Evolutionary conservation across 2,888 invertebrate genomes (phyloP), one percentile per base, ranked within the genome.

Genomic region (Hyposoter didymator): DNA sequence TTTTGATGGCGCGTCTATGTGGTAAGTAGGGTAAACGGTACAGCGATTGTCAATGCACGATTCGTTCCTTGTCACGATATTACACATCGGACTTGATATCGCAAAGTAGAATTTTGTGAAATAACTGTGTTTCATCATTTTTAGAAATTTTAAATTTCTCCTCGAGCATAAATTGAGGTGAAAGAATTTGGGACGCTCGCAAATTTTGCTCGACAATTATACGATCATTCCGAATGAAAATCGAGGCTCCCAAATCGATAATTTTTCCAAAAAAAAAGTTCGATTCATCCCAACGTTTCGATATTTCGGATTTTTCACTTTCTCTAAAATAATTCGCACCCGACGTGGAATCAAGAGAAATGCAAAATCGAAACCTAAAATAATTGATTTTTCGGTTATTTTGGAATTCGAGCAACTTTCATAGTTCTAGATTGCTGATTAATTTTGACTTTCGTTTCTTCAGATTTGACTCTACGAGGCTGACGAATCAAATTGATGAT

Each of bases 1-100:
- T 80, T 85, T 69, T 39, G 55, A 72, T 52, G 66, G 47, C 39
- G 47, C 39, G 64, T 67, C 64, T 69, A 45, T 69, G n/a, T 66
- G 70, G 52, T 64, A 79, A 78, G 78, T 78, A 72, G 82, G 39
- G 45, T 66, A 72, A 78, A 82, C 78, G 64, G 49, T 72, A 82
- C 70, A 62, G 32, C 66, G 32, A 82, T 70, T 64, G 70, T 45
- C 76, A 55, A 78, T 69, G 52, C n/a, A 69, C 35, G 66, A 69
- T 78, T 78, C 59, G 22, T 69, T 69, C n/a, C 49, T 75, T 47
- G n/a, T 35, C 45, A 32, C 45, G 43, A 45, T 64, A 55, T 47
- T 49, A 35, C 39, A 35, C 39, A 39, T 76, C 39, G 12, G 22
- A 52, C 35, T 78, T 62, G 14, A 72, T 62, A 47, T 28, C 32